A percentile compares a stretch with the other conserved stretches of the same genome.
Conservation (phyloP, 2,113 vertebrate species). For the Amazona guildingii region DNA sequence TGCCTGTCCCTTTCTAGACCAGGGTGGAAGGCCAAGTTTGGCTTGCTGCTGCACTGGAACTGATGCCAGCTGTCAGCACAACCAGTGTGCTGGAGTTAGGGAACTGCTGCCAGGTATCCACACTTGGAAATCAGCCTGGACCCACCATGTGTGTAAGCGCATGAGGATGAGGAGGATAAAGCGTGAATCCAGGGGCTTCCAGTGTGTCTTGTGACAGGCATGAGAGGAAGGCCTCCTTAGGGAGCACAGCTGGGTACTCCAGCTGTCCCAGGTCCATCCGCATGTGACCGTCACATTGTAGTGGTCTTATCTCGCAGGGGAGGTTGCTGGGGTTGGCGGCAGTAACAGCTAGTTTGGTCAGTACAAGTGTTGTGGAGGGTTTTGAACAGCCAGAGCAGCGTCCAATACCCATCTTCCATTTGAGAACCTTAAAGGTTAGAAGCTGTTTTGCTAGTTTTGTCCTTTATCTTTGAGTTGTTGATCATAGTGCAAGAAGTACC, state of each 20-base stretch:
- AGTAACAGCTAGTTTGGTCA: background rate
- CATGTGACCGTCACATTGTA: fast-evolving
- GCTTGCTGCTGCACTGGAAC: background rate
- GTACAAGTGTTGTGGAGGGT: background rate
- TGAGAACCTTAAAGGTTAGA: background rate
- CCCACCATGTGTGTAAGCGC: background rate
- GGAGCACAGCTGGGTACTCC: background rate
- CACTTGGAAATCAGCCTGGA: background rate
- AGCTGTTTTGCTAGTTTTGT: background rate
- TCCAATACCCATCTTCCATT: background rate
- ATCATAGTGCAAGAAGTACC: background rate
- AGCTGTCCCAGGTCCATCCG: background rate
- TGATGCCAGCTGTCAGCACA: background rate
- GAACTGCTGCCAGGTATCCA: background rate
- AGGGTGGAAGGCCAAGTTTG: background rate
- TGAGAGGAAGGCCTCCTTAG: background rate
- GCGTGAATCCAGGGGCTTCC: background rate
- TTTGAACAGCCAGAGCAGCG: background rate
- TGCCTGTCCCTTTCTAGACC: background rate
- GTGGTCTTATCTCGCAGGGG: background rate
- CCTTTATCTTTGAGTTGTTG: background rate
- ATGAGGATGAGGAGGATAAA: background rate
- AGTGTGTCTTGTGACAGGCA: background rate
- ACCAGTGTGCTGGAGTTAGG: background rate
- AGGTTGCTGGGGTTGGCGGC: background rate